Conservation (phyloP, 2,797 vertebrate genomes). For the Iguana delicatissima region DNA sequence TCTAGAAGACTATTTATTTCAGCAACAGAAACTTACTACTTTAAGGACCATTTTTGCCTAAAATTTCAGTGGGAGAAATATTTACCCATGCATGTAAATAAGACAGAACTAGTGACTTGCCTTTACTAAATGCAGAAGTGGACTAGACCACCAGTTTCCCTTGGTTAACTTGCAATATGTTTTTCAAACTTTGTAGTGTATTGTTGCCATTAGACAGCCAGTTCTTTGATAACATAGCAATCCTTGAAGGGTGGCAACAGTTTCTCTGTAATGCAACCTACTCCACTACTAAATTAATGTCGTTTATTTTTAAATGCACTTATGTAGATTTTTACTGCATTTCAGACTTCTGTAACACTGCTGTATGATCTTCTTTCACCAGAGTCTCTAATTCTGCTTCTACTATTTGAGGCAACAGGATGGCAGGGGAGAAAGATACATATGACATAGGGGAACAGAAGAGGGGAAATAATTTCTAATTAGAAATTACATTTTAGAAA, state of each 20-base stretch:
- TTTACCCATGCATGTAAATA: conserved; percentile 20
- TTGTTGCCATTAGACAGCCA: conserved; percentile 1
- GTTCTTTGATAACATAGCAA: not conserved
- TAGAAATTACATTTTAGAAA: not conserved
- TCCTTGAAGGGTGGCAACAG: not conserved
- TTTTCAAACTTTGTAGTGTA: not conserved
- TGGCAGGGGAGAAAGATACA: not conserved
- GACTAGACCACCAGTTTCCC: not conserved
- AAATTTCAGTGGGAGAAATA: not conserved
- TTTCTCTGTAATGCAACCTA: not conserved
- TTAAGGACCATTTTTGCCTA: not conserved
- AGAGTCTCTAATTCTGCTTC: conserved; percentile 7
- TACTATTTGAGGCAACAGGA: not conserved
- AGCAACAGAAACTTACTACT: conserved; percentile 12
- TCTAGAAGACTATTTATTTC: conserved; percentile 60
- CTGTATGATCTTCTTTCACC: not conserved
- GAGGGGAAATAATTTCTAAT: not conserved
- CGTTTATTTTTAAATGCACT: conserved; percentile 46
- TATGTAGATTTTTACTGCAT: conserved; percentile 16
- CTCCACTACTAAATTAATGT: not conserved
- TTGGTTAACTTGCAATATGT: not conserved
- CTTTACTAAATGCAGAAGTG: conserved; percentile 8
- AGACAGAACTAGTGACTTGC: not conserved
- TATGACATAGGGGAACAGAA: not conserved
- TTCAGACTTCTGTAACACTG: not conserved